Percentiles rank a stretch among this genome's conserved stretches.
Conservation (phyloP, 2,113 vertebrate species). For the Tachycineta bicolor region DNA sequence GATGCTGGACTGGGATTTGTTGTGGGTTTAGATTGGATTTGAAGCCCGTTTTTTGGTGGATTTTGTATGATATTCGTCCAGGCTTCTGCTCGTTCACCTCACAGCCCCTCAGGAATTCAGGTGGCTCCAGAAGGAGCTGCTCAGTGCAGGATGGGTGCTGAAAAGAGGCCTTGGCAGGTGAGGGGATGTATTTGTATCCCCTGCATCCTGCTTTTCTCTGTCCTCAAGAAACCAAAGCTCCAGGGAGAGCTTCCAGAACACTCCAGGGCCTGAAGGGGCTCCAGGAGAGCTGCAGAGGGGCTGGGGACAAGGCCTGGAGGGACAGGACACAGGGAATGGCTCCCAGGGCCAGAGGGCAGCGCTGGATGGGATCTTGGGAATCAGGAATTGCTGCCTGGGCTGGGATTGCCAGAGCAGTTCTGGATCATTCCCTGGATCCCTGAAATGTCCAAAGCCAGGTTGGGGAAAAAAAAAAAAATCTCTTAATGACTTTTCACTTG, state of each 20-base stretch:
- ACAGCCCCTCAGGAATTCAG: background rate
- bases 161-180: background rate
- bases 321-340: background rate
- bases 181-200: background rate
- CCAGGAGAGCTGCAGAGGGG: background rate
- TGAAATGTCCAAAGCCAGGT: background rate
- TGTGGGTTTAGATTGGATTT: background rate
- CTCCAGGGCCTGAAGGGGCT: background rate
- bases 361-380: background rate
- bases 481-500: background rate
- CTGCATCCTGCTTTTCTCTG: background rate
- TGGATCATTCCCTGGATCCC: background rate
- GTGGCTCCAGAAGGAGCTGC: background rate
- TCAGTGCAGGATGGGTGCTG: background rate
- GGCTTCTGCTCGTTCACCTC: background rate
- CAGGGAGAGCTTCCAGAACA: background rate
- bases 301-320: background rate
- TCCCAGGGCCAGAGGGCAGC: background rate
- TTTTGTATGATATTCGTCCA: background rate
- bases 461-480: background rate
- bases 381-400: background rate
- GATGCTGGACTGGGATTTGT: background rate
- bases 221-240: background rate
- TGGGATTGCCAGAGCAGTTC: background rate
- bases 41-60: background rate